These are phyloP conservation scores for Tenualosa thibaudeaui DNA, from an alignment of 2,797 vertebrate genomes.

Conservation along the genomic window DNA sequence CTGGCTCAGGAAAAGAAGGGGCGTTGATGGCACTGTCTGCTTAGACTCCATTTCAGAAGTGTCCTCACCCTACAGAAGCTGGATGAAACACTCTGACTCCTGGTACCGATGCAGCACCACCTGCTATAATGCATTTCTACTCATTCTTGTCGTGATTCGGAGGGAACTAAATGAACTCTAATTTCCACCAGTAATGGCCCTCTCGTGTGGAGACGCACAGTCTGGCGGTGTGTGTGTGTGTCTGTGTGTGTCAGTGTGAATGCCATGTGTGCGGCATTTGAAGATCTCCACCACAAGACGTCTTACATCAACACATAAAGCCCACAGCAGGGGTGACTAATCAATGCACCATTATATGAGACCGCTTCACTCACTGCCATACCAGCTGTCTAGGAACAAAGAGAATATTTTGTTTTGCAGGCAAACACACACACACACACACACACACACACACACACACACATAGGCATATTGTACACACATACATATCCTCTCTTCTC, in stretches of 20 bases:
- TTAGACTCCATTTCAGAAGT: too few relatives aligned
- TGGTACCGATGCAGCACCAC: neutral
- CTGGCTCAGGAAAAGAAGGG: neutral
- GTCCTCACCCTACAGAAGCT: neutral
- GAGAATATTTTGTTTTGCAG: neutral
- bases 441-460: neutral
- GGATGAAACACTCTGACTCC: neutral
- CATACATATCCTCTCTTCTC: neutral
- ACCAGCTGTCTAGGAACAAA: neutral
- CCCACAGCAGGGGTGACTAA: neutral
- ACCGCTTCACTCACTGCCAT: neutral
- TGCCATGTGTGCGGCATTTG: neutral
- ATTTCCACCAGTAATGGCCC: neutral
- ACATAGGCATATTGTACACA: neutral
- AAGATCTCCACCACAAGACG: conserved; percentile 6
- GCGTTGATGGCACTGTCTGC: neutral
- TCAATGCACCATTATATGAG: neutral
- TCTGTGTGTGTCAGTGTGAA: too few relatives aligned
- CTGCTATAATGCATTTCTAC: neutral
- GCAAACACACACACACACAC: neutral
- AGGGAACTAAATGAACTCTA: neutral
- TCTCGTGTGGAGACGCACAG: neutral
- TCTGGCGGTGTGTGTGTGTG: neutral
- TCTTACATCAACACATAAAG: neutral
- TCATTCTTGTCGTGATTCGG: neutral